Conservation (phyloP, 2,797 vertebrate genomes). For the Sebastes hubbsi region DNA sequence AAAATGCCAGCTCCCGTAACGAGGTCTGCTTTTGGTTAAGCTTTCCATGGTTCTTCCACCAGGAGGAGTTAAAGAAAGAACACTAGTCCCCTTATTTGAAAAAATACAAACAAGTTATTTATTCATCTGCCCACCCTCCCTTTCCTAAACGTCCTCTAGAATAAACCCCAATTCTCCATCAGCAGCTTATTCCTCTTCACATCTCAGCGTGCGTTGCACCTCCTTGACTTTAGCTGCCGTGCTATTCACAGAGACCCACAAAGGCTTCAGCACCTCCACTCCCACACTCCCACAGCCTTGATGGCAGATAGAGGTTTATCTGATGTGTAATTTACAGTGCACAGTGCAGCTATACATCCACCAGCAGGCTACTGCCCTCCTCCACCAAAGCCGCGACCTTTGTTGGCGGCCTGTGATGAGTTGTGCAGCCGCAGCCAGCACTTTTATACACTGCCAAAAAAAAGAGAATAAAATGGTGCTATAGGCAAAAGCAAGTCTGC, state of each 20-base stretch:
- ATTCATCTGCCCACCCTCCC: conserved; percentile 36
- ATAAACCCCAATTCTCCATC: conserved; percentile 42
- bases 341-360: conserved; percentile 26
- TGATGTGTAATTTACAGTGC: conserved; percentile 56
- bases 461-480: conserved; percentile 36
- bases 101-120: conserved; percentile 50
- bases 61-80: conserved; percentile 31
- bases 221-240: conserved; percentile 37
- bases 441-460: conserved; percentile 49
- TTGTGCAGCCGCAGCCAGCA: conserved; percentile 37
- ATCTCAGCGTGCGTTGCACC: conserved; percentile 52
- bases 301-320: conserved; percentile 23
- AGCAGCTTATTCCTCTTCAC: conserved; percentile 52
- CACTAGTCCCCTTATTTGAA: conserved; percentile 13
- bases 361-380: conserved; percentile 33
- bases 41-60: conserved; percentile 9
- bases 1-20: conserved; percentile 9
- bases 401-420: conserved; percentile 45
- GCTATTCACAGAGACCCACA: conserved; percentile 21
- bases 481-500: conserved; percentile 38
- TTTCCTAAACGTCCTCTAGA: neutral
- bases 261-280: conserved; percentile 11
- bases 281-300: conserved; percentile 31
- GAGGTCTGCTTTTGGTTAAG: conserved; percentile 56
- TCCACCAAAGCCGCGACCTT: conserved; percentile 27